Evolutionary conservation across 2,888 invertebrate genomes (phyloP).

Genomic region (Trissoscelio sp.): DNA sequence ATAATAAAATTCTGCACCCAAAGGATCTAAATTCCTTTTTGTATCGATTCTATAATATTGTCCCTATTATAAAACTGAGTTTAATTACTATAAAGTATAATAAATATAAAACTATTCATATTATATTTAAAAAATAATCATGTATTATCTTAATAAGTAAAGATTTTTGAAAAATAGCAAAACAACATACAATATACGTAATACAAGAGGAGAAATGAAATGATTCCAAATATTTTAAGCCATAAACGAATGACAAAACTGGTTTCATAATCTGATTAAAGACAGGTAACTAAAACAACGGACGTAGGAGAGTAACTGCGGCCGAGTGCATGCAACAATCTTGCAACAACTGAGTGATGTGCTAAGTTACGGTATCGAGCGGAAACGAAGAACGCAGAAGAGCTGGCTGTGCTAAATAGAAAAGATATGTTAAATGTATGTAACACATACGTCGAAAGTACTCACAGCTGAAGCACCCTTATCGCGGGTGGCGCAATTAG

Average conservation of each 20-base stretch:
- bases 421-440: conserved; percentile 66
- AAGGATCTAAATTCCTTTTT: too few species aligned
- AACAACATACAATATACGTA: too few species aligned
- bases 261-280: background rate
- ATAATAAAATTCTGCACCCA: too few species aligned
- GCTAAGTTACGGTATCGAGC: conserved; percentile 56
- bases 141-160: too few species aligned
- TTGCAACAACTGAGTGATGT: conserved; percentile 42
- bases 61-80: too few species aligned
- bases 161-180: background rate
- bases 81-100: too few species aligned
- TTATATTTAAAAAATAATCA: too few species aligned
- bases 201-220: background rate
- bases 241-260: too few species aligned
- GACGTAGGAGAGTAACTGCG: background rate
- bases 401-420: conserved; percentile 67
- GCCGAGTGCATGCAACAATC: conserved; percentile 54
- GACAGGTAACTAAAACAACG: background rate
- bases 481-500: conserved; percentile 82
- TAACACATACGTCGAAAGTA: conserved; percentile 76
- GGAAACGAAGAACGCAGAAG: conserved; percentile 55
- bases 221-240: too few species aligned
- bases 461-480: conserved; percentile 82
- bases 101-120: too few species aligned
- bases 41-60: too few species aligned